Percentiles rank a stretch among this genome's conserved stretches.
Evolutionary conservation across 2,888 invertebrate genomes (phyloP).

Genomic region (Trileptium ribeirensis): DNA sequence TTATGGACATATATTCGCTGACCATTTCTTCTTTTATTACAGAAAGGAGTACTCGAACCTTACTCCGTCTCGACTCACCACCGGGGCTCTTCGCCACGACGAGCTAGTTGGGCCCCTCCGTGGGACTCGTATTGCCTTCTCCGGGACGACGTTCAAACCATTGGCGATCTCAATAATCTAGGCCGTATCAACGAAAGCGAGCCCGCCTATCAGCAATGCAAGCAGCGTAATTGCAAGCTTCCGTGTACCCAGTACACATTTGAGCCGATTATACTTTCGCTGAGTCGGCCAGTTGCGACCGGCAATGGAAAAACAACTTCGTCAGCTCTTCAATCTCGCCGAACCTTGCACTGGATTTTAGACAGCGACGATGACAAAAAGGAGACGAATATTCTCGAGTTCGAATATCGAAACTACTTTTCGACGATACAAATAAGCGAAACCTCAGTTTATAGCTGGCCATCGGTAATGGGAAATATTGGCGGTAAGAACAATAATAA

Average conservation of each 20-base stretch:
- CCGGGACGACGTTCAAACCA: background rate
- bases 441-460: conserved; percentile 6
- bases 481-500: conserved; percentile 9
- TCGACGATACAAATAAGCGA: background rate
- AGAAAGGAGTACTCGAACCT: too few species aligned
- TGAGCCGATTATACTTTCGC: background rate
- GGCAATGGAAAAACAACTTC: background rate
- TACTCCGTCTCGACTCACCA: too few species aligned
- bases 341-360: too few species aligned
- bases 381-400: background rate
- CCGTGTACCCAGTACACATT: background rate
- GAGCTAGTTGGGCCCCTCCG: too few species aligned
- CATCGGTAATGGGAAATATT: conserved; percentile 10
- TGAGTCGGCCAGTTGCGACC: background rate
- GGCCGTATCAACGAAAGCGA: background rate
- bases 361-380: background rate
- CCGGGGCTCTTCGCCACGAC: too few species aligned
- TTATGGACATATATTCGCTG: too few species aligned
- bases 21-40: too few species aligned
- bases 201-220: background rate
- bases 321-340: too few species aligned
- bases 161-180: background rate
- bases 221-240: background rate
- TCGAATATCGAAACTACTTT: conserved; percentile 15
- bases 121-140: background rate